A percentile compares a stretch with the other conserved stretches of the same genome.
Conservation (phyloP, 2,888 invertebrate species). For the Tetropium fuscum region DNA sequence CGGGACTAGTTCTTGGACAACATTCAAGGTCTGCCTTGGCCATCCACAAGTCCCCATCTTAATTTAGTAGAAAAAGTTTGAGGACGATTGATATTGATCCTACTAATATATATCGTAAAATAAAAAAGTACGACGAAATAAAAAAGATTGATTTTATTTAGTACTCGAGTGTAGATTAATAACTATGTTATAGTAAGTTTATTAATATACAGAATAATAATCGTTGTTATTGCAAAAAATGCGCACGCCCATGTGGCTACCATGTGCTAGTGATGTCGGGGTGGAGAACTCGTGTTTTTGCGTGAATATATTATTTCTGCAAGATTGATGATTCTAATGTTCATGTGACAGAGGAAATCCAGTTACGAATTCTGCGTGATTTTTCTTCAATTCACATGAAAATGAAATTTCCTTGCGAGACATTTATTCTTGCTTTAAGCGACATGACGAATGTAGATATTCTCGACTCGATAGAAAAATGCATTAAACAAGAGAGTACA, state of each 20-base stretch:
- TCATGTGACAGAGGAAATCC: constrained; percentile 50
- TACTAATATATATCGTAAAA: too few species aligned
- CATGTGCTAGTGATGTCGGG: constrained; percentile 28
- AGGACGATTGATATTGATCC: too few species aligned
- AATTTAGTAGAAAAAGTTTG: too few species aligned
- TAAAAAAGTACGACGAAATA: too few species aligned
- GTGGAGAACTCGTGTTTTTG: constrained; percentile 44
- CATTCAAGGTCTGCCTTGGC: too few species aligned
- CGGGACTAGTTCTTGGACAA: too few species aligned
- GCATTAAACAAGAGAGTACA: constrained; percentile 12
- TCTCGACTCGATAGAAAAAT: constrained; percentile 22
- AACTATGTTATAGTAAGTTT: too few species aligned
- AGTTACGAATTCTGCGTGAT: constrained; percentile 49
- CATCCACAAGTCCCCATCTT: too few species aligned
- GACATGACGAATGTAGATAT: constrained; percentile 28
- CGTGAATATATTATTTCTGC: constrained; percentile 53
- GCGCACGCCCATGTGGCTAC: constrained; percentile 15
- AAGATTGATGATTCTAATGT: constrained; percentile 56
- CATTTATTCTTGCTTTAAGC: constrained; percentile 27
- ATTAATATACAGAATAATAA: too few species aligned
- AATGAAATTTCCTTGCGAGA: constrained; percentile 41
- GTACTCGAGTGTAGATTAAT: too few species aligned
- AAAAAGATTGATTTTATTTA: too few species aligned
- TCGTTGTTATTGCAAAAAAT: too few species aligned
- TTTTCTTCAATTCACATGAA: constrained; percentile 45